Percentiles rank a stretch among this genome's conserved stretches.
Evolutionary conservation across 2,113 vertebrate genomes (phyloP).

Genomic region (Hiodon alosoides): DNA sequence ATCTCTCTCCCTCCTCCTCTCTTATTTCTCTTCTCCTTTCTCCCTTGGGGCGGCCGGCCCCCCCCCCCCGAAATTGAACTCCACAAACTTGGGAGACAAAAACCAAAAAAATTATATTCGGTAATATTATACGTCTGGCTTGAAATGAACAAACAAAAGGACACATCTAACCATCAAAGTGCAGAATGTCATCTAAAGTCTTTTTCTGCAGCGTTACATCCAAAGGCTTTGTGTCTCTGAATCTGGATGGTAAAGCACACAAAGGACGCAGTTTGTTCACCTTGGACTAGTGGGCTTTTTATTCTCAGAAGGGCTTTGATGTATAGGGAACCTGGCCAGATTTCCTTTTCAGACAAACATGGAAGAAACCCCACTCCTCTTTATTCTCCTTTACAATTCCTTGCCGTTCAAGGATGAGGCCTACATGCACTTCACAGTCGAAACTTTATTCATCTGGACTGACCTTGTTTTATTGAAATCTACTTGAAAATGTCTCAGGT

Average conservation of each 20-base stretch:
- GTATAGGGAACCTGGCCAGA: slow-evolving; percentile 66
- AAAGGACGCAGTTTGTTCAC: slow-evolving; percentile 73
- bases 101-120: slow-evolving; percentile 67
- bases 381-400: slow-evolving; percentile 65
- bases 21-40: too few relatives aligned
- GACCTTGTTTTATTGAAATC: slow-evolving; percentile 13
- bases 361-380: slow-evolving; percentile 66
- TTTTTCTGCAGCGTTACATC: slow-evolving; percentile 69
- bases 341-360: slow-evolving; percentile 62
- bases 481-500: neutral
- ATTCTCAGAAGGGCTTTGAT: slow-evolving; percentile 65
- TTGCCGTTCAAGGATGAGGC: slow-evolving; percentile 55
- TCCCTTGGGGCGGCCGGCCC: too few relatives aligned
- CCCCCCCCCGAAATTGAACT: slow-evolving; percentile 69
- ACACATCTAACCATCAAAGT: slow-evolving; percentile 62
- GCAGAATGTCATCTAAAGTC: slow-evolving; percentile 71
- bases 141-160: slow-evolving; percentile 64
- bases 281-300: slow-evolving; percentile 71
- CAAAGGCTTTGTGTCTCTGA: slow-evolving; percentile 35
- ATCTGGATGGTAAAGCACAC: slow-evolving; percentile 63
- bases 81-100: slow-evolving; percentile 59
- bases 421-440: slow-evolving; percentile 63
- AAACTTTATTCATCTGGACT: slow-evolving; percentile 50
- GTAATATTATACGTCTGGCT: slow-evolving; percentile 72
- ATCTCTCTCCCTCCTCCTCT: too few relatives aligned